Conservation (phyloP, 2,888 invertebrate species). For the Caenorhabditis plicata region DNA sequence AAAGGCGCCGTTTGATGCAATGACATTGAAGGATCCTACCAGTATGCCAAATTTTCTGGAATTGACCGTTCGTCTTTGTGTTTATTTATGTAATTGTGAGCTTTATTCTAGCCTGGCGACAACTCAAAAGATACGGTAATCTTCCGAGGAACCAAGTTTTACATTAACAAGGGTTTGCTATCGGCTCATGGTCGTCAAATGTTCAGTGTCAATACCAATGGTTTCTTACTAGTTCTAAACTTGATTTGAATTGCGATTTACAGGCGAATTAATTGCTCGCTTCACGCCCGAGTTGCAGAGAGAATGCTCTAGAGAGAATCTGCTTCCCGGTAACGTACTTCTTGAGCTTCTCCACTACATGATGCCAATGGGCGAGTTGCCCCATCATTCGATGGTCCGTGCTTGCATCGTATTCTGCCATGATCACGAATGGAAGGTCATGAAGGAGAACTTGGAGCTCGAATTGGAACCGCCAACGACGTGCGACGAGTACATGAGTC, state of each 20-base stretch:
- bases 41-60: constrained; percentile 16
- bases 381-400: constrained; percentile 39
- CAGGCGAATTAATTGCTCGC: constrained; percentile 37
- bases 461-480: constrained; percentile 40
- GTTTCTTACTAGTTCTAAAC: background rate
- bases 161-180: constrained; percentile 46
- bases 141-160: constrained; percentile 41
- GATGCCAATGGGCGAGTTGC: constrained; percentile 31
- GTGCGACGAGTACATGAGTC: constrained; percentile 28
- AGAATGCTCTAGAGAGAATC: constrained; percentile 23
- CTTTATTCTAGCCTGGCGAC: constrained; percentile 9
- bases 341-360: constrained; percentile 41
- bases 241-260: background rate
- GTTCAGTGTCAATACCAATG: constrained; percentile 32
- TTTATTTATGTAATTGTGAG: background rate
- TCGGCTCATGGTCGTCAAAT: constrained; percentile 31
- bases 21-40: constrained; percentile 6
- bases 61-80: constrained; percentile 1
- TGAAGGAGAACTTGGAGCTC: constrained; percentile 41
- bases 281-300: constrained; percentile 37
- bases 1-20: constrained; percentile 12
- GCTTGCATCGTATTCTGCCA: constrained; percentile 45
- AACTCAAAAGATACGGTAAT: constrained; percentile 21
- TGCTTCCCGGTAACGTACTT: constrained; percentile 36
- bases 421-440: constrained; percentile 42